Conservation (phyloP, 1,140 invertebrate genomes). For the Kradibia gibbosae region DNA sequence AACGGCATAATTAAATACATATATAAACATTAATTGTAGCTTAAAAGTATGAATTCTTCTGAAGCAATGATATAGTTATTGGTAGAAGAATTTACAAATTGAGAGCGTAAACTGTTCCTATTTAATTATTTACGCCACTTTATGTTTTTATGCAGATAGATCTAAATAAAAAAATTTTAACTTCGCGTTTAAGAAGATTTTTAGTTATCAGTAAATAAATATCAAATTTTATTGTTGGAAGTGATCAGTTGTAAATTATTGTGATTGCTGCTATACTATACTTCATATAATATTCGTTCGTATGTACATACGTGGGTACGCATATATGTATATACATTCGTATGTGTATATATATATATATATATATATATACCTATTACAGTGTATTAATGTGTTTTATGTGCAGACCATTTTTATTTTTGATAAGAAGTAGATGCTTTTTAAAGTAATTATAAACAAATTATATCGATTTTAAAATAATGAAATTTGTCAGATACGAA, state of each 20-base stretch:
- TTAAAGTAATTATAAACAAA: slow-evolving; percentile 23
- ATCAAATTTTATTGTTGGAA: slow-evolving; percentile 42
- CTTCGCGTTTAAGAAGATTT: slow-evolving; percentile 21
- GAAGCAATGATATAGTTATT: slow-evolving; percentile 26
- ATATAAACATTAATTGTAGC: slow-evolving; percentile 32
- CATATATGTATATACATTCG: not conserved
- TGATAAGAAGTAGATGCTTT: slow-evolving; percentile 23
- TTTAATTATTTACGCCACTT: slow-evolving; percentile 59
- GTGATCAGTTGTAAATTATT: slow-evolving; percentile 41
- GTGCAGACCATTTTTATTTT: slow-evolving; percentile 44
- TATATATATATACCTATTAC: slow-evolving; percentile 38
- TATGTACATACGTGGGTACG: not conserved
- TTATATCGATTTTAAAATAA: slow-evolving; percentile 33
- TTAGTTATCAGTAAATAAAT: slow-evolving; percentile 27
- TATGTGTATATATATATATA: slow-evolving; percentile 27
- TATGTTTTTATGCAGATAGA: slow-evolving; percentile 43
- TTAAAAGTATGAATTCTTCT: slow-evolving; percentile 31
- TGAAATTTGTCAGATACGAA: not conserved
- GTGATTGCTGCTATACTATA: slow-evolving; percentile 38
- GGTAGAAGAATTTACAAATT: slow-evolving; percentile 32
- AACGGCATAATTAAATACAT: slow-evolving; percentile 20
- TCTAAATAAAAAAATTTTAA: slow-evolving; percentile 41
- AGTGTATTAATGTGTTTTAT: slow-evolving; percentile 51
- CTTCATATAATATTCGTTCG: slow-evolving; percentile 14
- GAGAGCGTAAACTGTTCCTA: slow-evolving; percentile 63